A percentile compares a stretch with the other conserved stretches of the same genome.
phyloP scores from a whole-genome alignment of 2,113 vertebrate species.

The Cynocephalus volans region DNA sequence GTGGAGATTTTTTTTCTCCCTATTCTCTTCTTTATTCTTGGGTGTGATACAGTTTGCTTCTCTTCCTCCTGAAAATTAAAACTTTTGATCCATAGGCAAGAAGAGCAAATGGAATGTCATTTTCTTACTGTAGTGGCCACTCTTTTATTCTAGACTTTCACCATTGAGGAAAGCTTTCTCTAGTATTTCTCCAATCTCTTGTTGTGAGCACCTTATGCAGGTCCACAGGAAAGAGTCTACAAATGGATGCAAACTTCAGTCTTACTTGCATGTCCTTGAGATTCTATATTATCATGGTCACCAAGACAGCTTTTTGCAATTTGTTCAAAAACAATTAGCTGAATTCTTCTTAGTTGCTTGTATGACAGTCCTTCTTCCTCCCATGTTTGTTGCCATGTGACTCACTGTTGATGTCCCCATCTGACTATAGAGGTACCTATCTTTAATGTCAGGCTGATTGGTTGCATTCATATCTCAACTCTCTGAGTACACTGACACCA shows the following conservation, averaged over 20 bases:
- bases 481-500: not conserved
- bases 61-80: not conserved
- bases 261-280: fast-evolving
- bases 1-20: not conserved
- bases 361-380: not conserved
- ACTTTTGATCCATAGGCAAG: not conserved
- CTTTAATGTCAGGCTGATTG: not conserved
- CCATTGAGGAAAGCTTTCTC: not conserved
- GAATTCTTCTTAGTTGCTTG: not conserved
- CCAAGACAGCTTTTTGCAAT: not conserved
- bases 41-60: not conserved
- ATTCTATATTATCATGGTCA: not conserved
- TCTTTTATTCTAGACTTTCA: not conserved
- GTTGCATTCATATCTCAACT: not conserved
- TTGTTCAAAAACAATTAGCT: not conserved
- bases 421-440: not conserved
- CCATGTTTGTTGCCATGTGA: not conserved
- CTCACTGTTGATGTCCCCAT: too few relatives aligned
- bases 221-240: too few relatives aligned
- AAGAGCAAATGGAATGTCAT: not conserved
- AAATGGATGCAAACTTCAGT: not conserved
- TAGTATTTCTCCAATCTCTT: not conserved
- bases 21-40: not conserved
- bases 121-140: not conserved
- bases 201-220: not conserved